Base-by-base conservation (phyloP, 2,113 vertebrate species). In the Cebidichthys violaceus region DNA sequence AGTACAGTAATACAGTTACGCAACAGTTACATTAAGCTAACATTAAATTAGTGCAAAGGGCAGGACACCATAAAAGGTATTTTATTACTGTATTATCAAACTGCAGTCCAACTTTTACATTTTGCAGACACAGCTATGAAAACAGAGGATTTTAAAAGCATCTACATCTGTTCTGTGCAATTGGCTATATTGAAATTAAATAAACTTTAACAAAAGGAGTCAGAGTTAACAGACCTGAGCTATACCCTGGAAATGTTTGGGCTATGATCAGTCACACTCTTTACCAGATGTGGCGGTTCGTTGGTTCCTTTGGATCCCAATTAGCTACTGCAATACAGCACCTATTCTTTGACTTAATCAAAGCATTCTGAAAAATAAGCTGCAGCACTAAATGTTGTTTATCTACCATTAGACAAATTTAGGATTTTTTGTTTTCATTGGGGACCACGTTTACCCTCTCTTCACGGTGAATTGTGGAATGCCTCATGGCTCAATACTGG, bases 21-120 rank as follows among this genome's bases (percentile, higher is more conserved):
- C 68, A 89, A 86, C 71, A 76, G 57, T 15, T 43, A 33, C 39
- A 60, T 64, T 35, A 54, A 43, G 13, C 52, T 33, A 68, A 68
- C 35, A 39, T 76, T 65, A 57, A 70, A 84, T 59, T 47, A 55
- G 45, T 64, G 24, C 52, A 68, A 82, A 73, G 67, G 24, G 39
- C 68, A 59, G 22, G 29, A 50, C 24, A 60, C 27, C 43, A 50
- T 64, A 41, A 69, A 82, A 73, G 4, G 2, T 11, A 13, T 84
- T 62, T 70, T 61, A 71, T 50, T 24, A 9, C 4, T 71, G 11
- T 29, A 13, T 60, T 47, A 47, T 33, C 22, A 50, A 79, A 45
- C 50, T 79, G 6, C 5, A 65, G 57, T 24, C 4, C 15, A 43
- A 62, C 45, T 10, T 77, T 52, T 60, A 52, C 59, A 55, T 47